Conservation (phyloP, 2,888 invertebrate species). For the Caenorhabditis wallacei region DNA sequence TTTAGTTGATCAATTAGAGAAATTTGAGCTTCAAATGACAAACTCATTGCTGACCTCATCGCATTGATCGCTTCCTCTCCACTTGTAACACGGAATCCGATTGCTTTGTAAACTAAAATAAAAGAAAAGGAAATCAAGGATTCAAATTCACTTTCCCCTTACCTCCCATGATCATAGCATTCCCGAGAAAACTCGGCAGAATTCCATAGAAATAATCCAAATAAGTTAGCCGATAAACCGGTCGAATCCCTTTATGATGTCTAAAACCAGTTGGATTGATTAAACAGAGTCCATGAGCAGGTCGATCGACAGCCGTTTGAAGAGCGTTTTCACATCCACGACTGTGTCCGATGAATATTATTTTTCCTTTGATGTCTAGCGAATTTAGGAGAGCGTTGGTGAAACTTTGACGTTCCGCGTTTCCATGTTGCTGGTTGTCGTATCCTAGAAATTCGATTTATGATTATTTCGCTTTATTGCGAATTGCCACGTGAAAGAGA, state of each 20-base stretch:
- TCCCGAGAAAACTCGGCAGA: constrained; percentile 27
- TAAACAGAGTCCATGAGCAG: constrained; percentile 65
- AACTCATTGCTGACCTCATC: constrained; percentile 52
- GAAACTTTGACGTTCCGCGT: constrained; percentile 68
- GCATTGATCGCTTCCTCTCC: constrained; percentile 61
- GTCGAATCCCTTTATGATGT: constrained; percentile 68
- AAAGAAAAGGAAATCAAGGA: background rate
- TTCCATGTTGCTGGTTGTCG: constrained; percentile 53
- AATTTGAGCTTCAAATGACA: constrained; percentile 40
- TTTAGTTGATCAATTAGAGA: constrained; percentile 42
- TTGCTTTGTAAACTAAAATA: constrained; percentile 64
- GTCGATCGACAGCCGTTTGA: constrained; percentile 51
- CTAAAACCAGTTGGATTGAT: constrained; percentile 72
- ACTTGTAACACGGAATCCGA: constrained; percentile 57
- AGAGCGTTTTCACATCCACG: constrained; percentile 73
- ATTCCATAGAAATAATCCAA: constrained; percentile 37
- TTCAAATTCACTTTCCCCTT: no score
- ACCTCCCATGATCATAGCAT: constrained; percentile 58
- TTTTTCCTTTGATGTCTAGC: constrained; percentile 58
- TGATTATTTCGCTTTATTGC: no score
- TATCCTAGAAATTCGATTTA: constrained; percentile 6
- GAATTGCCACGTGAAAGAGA: no score
- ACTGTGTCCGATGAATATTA: constrained; percentile 69
- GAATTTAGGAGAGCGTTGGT: constrained; percentile 65
- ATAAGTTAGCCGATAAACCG: constrained; percentile 51